These are phyloP conservation scores for Arvicanthis niloticus DNA, from an alignment of 2,113 vertebrate genomes.

Conservation along the genomic window DNA sequence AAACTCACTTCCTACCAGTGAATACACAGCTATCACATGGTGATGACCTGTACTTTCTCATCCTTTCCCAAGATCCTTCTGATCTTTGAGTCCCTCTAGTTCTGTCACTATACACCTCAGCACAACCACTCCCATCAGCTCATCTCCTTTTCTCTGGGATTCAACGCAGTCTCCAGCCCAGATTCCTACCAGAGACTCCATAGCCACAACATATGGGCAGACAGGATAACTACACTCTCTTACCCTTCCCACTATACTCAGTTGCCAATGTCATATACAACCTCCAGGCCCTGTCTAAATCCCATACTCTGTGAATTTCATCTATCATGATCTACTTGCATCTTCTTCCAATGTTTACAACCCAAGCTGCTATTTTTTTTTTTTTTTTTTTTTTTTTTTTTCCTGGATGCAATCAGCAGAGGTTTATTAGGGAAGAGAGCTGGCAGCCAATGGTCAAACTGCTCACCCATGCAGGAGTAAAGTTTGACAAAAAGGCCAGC, in stretches of 20 bases:
- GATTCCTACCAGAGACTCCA: not conserved
- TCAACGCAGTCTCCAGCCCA: not conserved
- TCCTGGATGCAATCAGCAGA: too few relatives aligned
- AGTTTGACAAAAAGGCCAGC: too few relatives aligned
- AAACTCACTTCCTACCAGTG: not conserved
- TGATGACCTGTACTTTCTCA: not conserved
- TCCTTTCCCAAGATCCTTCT: too few relatives aligned
- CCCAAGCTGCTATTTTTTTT: too few relatives aligned
- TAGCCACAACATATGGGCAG: not conserved
- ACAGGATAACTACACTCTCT: not conserved
- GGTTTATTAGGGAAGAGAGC: too few relatives aligned
- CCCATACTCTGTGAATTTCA: not conserved
- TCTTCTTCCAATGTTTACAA: not conserved
- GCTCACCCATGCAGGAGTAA: too few relatives aligned
- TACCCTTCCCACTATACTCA: not conserved
- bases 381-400: too few relatives aligned
- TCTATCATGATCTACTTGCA: not conserved
- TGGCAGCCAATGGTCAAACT: too few relatives aligned
- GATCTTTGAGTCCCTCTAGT: not conserved
- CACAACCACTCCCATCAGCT: not conserved
- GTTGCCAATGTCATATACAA: not conserved
- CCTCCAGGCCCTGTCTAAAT: not conserved
- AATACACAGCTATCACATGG: not conserved
- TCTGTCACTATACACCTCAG: not conserved
- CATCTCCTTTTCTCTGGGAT: not conserved